These are phyloP conservation scores for Shinisaurus crocodilurus DNA, from an alignment of 2,113 vertebrate genomes.

Conservation along the genomic window DNA sequence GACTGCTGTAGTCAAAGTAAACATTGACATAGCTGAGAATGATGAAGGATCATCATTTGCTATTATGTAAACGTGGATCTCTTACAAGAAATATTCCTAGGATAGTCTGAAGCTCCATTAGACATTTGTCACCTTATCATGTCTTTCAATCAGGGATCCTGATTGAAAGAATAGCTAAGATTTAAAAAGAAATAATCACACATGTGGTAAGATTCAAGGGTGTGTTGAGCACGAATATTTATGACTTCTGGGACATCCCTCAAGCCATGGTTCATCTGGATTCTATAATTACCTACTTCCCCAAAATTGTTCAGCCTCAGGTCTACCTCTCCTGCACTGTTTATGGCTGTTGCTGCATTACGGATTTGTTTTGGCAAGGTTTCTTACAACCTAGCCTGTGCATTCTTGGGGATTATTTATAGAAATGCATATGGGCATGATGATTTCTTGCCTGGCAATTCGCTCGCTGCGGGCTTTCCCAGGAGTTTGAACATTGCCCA, in stretches of 20 bases:
- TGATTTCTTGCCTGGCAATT: neutral
- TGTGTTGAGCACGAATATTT: neutral
- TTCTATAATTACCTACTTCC: neutral
- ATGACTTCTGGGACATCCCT: neutral
- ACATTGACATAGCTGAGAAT: conserved; percentile 28
- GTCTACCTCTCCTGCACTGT: neutral
- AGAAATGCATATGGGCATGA: neutral
- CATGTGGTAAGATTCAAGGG: neutral
- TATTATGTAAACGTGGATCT: neutral
- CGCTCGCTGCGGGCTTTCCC: neutral
- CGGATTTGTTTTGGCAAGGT: neutral
- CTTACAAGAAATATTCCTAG: accelerated
- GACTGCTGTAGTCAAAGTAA: conserved; percentile 22
- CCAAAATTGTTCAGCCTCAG: neutral
- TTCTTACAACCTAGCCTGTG: neutral
- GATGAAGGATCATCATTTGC: neutral
- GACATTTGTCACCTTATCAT: neutral
- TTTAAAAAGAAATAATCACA: neutral
- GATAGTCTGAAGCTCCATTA: neutral
- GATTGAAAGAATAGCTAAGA: neutral
- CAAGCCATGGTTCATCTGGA: neutral
- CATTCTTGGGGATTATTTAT: neutral
- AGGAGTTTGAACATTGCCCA: neutral
- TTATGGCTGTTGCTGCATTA: neutral
- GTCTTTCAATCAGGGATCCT: neutral